Conservation (phyloP, 2,797 vertebrate species). For the Hypotaenidia okinawae region DNA sequence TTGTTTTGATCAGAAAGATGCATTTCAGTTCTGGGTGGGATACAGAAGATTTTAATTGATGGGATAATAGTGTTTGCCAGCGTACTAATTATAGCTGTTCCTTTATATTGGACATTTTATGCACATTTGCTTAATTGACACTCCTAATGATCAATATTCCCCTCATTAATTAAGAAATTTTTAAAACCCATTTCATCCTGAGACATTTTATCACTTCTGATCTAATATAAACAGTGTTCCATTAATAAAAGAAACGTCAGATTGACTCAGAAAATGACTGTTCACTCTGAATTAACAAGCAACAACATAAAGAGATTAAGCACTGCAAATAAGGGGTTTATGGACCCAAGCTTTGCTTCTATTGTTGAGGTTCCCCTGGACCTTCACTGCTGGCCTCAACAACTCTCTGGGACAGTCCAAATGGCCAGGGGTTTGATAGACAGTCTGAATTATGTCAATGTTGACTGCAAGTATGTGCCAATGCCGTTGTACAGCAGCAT, state of each 20-base stretch:
- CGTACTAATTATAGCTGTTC: conserved; percentile 18
- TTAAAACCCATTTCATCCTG: conserved; percentile 19
- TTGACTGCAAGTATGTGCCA: background rate
- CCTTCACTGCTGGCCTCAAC: background rate
- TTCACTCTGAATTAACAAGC: conserved; percentile 27
- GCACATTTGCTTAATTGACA: conserved; percentile 42
- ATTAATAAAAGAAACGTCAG: conserved; percentile 38
- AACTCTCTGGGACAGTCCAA: background rate
- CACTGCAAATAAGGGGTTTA: background rate
- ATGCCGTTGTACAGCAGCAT: background rate
- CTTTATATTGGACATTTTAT: conserved; percentile 37
- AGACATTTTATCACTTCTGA: conserved; percentile 46
- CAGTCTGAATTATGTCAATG: background rate
- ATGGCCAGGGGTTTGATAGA: background rate
- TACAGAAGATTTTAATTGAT: background rate
- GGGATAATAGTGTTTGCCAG: background rate
- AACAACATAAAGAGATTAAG: background rate
- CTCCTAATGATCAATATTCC: conserved; percentile 43
- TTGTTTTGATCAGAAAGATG: background rate
- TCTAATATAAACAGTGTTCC: conserved; percentile 29
- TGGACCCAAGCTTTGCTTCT: background rate
- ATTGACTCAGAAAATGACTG: conserved; percentile 33
- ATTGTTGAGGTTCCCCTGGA: background rate
- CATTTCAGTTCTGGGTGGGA: background rate
- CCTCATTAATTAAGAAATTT: conserved; percentile 40